Evolutionary conservation across 1,140 invertebrate species (phyloP).

Genomic region (Psilanteris sp.): DNA sequence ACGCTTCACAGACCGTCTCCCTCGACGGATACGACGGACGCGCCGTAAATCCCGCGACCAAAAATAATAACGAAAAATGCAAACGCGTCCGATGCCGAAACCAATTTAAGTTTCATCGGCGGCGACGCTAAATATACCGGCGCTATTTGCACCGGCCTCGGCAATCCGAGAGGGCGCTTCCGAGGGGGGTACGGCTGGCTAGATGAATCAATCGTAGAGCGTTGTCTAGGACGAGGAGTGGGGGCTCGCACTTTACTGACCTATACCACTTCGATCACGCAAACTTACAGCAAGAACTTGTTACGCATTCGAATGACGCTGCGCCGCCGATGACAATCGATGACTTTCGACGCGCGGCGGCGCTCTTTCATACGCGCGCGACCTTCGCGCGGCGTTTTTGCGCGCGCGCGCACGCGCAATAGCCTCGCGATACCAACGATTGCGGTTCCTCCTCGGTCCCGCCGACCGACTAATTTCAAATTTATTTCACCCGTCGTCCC

Average conservation of each 20-base stretch:
- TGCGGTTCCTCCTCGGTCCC: too few relatives aligned
- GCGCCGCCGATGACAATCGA: constrained; percentile 52
- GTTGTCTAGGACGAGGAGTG: constrained; percentile 74
- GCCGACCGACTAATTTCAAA: neutral
- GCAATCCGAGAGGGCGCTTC: constrained; percentile 60
- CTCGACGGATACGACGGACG: neutral
- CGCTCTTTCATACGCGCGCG: constrained; percentile 2
- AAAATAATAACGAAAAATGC: constrained; percentile 19
- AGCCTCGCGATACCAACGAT: too few relatives aligned
- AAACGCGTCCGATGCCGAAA: neutral
- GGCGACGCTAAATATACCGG: constrained; percentile 49
- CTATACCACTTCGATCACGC: too few relatives aligned
- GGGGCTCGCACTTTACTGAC: constrained; percentile 75
- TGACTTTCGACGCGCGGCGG: constrained; percentile 27
- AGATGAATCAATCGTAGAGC: constrained; percentile 79
- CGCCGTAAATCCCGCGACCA: constrained; percentile 4
- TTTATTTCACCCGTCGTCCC: neutral
- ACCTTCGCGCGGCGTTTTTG: too few relatives aligned
- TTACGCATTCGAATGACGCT: constrained; percentile 27
- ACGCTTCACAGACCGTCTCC: too few relatives aligned
- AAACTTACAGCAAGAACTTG: constrained; percentile 58
- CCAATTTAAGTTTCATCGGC: constrained; percentile 21
- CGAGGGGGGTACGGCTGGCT: constrained; percentile 70
- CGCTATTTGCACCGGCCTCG: constrained; percentile 46
- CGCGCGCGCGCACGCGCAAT: neutral